Evolutionary conservation across 2,797 vertebrate genomes (phyloP).

Genomic region (Pogonophryne albipinna): DNA sequence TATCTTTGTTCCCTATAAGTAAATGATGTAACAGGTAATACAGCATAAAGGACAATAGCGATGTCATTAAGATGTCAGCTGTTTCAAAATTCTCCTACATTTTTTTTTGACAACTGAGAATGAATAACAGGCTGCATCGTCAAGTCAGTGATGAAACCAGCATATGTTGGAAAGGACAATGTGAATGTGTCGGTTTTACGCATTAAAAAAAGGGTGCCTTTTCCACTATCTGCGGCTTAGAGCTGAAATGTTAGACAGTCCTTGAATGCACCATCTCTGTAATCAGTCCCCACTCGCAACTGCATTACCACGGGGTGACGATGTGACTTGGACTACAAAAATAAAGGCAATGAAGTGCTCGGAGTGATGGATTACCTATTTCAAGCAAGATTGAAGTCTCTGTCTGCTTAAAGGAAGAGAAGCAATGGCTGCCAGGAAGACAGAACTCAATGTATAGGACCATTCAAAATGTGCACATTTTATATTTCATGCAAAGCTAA

Average conservation of each 20-base stretch:
- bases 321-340: conserved; percentile 33
- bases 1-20: background rate
- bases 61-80: conserved; percentile 63
- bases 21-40: conserved; percentile 18
- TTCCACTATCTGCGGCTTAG: conserved; percentile 7
- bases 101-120: conserved; percentile 25
- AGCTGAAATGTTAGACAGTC: conserved; percentile 26
- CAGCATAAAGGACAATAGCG: conserved; percentile 16
- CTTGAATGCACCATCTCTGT: conserved; percentile 15
- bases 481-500: conserved; percentile 48
- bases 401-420: conserved; percentile 15
- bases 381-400: conserved; percentile 55
- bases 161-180: conserved; percentile 32
- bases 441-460: conserved; percentile 29
- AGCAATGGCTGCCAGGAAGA: conserved; percentile 38
- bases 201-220: conserved; percentile 1
- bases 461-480: conserved; percentile 53
- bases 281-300: conserved; percentile 3
- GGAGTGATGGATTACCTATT: conserved; percentile 63
- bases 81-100: conserved; percentile 39
- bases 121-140: conserved; percentile 45
- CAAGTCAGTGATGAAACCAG: conserved; percentile 15
- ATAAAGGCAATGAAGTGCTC: conserved; percentile 52
- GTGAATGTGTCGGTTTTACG: background rate
- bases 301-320: conserved; percentile 16